Conservation (phyloP, 2,797 vertebrate genomes). For the Melanotaenia maccullochi region DNA sequence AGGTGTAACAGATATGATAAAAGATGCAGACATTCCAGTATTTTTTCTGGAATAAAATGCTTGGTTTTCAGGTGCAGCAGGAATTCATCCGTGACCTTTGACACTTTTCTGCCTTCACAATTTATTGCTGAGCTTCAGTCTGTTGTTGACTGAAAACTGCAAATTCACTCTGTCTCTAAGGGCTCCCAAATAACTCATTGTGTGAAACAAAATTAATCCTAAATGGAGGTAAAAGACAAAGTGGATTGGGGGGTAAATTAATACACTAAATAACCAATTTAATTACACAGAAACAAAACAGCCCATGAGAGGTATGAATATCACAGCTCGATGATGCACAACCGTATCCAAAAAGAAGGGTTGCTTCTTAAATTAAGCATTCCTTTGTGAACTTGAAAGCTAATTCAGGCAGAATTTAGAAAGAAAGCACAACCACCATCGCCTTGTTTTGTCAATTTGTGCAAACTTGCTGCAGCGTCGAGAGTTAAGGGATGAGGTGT, state of each 20-base stretch:
- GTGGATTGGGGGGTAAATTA: conserved; percentile 4
- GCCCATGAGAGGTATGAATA: conserved; percentile 22
- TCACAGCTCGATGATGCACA: conserved; percentile 23
- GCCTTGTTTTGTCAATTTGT: conserved; percentile 42
- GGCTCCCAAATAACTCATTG: conserved; percentile 10
- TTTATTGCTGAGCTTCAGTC: conserved; percentile 5
- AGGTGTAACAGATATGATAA: not conserved
- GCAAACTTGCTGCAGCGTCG: conserved; percentile 36
- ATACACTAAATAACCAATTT: conserved; percentile 28
- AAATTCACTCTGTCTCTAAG: conserved; percentile 11
- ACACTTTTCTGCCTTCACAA: conserved; percentile 2
- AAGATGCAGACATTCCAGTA: not conserved
- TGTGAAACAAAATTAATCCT: conserved; percentile 32
- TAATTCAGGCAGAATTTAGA: conserved; percentile 15
- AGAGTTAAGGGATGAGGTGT: conserved; percentile 44
- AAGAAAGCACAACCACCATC: conserved; percentile 18
- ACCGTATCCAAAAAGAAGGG: not conserved
- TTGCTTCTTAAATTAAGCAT: conserved; percentile 18
- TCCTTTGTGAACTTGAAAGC: conserved; percentile 28
- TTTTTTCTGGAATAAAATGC: not conserved
- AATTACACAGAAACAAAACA: conserved; percentile 35
- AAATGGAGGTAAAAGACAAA: conserved; percentile 18
- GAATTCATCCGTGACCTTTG: conserved; percentile 21
- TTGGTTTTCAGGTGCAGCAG: not conserved
- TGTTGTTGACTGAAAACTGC: conserved; percentile 24